Conservation (phyloP, 1,140 invertebrate species). For the Camponotus vicinus region DNA sequence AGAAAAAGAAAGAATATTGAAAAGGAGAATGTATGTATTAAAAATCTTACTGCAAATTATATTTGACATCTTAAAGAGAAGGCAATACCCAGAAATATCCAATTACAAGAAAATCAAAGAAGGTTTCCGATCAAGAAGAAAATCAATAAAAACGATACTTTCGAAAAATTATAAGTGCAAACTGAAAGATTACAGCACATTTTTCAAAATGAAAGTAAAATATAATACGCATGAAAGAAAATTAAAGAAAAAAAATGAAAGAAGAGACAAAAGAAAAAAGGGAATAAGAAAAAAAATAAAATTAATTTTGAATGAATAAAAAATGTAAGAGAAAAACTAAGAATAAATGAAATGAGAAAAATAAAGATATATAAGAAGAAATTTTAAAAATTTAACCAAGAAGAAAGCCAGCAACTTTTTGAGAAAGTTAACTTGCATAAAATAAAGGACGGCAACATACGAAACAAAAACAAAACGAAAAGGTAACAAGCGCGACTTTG, state of each 20-base stretch:
- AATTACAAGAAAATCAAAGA: background rate
- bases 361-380: background rate
- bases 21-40: background rate
- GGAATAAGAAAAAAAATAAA: background rate
- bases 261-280: background rate
- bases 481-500: slow-evolving; percentile 2
- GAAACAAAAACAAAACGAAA: slow-evolving; percentile 2
- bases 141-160: background rate
- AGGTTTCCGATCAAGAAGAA: too few species aligned
- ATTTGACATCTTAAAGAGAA: background rate
- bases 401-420: slow-evolving; percentile 10
- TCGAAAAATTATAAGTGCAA: background rate
- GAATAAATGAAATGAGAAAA: background rate
- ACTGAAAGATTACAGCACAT: background rate
- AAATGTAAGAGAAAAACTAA: background rate
- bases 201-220: slow-evolving; percentile 3
- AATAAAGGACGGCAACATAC: background rate
- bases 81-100: background rate
- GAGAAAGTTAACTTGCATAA: background rate
- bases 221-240: slow-evolving; percentile 11
- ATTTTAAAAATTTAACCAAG: background rate
- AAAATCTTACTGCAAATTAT: background rate
- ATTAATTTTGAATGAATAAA: background rate
- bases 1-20: background rate
- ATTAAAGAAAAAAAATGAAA: background rate